phyloP scores from a whole-genome alignment of 2,797 vertebrate genomes.

The Mustela erminea region DNA sequence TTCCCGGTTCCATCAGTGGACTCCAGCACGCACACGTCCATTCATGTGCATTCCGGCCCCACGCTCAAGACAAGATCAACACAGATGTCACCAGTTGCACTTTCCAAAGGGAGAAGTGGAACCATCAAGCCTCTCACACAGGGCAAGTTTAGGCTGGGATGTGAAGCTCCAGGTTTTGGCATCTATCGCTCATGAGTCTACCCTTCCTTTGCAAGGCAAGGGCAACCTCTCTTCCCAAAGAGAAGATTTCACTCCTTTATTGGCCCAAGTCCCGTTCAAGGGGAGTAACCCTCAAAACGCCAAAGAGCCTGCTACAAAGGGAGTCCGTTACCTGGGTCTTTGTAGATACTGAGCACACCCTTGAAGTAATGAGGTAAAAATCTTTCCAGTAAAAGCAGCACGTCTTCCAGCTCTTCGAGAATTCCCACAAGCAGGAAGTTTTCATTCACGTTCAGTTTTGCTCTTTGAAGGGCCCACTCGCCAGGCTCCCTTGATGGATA shows the following conservation, averaged over 20 bases:
- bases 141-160: neutral
- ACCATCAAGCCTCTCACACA: neutral
- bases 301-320: neutral
- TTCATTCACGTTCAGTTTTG: conserved; percentile 97
- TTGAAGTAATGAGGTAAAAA: conserved; percentile 99
- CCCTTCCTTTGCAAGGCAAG: neutral
- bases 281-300: neutral
- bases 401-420: conserved; percentile 99
- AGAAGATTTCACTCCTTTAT: neutral
- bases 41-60: rapidly evolving
- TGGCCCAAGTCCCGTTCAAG: neutral
- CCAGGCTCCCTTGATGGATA: conserved; percentile 94
- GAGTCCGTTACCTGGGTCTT: conserved; percentile 94
- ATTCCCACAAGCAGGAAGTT: conserved; percentile 99
- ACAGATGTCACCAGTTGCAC: neutral
- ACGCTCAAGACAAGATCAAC: rapidly evolving
- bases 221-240: neutral
- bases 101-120: neutral
- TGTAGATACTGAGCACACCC: conserved; percentile 97
- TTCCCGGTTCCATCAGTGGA: rapidly evolving
- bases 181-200: rapidly evolving
- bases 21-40: rapidly evolving
- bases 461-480: conserved; percentile 97
- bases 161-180: neutral
- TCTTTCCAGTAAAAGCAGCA: conserved; percentile 97